A percentile compares a stretch with the other conserved stretches of the same genome.
These are phyloP conservation scores for Chromoteleia sp. DNA, from an alignment of 2,888 invertebrate genomes.

Conservation along the genomic window DNA sequence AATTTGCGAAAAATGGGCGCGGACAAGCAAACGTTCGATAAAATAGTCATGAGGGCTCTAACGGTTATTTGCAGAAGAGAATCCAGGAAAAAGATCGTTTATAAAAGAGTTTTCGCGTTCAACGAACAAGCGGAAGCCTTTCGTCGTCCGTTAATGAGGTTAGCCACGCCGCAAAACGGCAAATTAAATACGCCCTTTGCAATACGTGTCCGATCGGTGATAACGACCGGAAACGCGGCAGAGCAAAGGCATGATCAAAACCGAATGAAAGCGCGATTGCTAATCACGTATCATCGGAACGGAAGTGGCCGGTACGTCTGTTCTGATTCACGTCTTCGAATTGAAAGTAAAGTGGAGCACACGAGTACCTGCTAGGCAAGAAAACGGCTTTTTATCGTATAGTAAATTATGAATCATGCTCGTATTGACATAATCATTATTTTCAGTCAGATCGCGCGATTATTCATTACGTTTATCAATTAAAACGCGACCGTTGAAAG, in stretches of 20 bases:
- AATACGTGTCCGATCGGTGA: slow-evolving; percentile 31
- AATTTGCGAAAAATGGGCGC: slow-evolving; percentile 21
- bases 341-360: slow-evolving; percentile 62
- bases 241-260: slow-evolving; percentile 26
- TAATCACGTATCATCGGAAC: slow-evolving; percentile 57
- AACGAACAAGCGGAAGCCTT: slow-evolving; percentile 40
- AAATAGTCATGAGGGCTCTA: slow-evolving; percentile 13
- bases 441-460: slow-evolving; percentile 14
- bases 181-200: slow-evolving; percentile 56
- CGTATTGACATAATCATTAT: slow-evolving; percentile 55
- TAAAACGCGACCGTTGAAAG: background rate
- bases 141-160: slow-evolving; percentile 43
- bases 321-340: slow-evolving; percentile 50
- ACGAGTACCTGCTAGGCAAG: slow-evolving; percentile 49
- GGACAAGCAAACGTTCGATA: slow-evolving; percentile 21
- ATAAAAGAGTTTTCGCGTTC: slow-evolving; percentile 15
- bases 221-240: slow-evolving; percentile 41
- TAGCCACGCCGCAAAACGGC: slow-evolving; percentile 31
- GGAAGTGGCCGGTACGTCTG: slow-evolving; percentile 55
- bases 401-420: slow-evolving; percentile 47
- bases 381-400: slow-evolving; percentile 58
- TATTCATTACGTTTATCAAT: slow-evolving; percentile 55
- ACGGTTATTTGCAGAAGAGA: slow-evolving; percentile 7
- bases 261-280: slow-evolving; percentile 57
- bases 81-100: slow-evolving; percentile 36